phyloP scores from a whole-genome alignment of 2,888 invertebrate species.

The Cataglyphis cursor region DNA sequence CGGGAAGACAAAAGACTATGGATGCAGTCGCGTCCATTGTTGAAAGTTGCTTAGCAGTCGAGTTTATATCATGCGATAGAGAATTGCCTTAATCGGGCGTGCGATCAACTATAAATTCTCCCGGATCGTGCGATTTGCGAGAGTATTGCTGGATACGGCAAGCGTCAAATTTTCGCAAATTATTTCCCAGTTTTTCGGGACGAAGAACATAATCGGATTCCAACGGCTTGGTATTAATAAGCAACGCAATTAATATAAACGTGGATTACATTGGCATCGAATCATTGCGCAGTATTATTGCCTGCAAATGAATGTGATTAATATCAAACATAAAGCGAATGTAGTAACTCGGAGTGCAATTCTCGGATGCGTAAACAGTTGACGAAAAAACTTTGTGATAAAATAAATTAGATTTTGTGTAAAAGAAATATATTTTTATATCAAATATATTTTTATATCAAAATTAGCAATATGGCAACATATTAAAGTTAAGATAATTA shows the following conservation, averaged over 20 bases:
- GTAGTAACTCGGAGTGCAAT: slow-evolving; percentile 49
- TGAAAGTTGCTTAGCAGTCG: slow-evolving; percentile 42
- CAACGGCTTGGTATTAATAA: slow-evolving; percentile 47
- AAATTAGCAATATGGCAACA: no score
- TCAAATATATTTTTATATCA: slow-evolving; percentile 6
- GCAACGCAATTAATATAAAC: slow-evolving; percentile 55
- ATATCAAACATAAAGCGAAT: slow-evolving; percentile 41
- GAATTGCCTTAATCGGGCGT: slow-evolving; percentile 47
- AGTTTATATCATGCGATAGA: slow-evolving; percentile 47
- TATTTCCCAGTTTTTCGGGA: slow-evolving; percentile 30
- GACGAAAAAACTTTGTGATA: slow-evolving; percentile 6
- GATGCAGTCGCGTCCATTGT: slow-evolving; percentile 43
- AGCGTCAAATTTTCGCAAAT: slow-evolving; percentile 31
- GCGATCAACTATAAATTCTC: slow-evolving; percentile 46
- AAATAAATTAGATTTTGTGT: neutral
- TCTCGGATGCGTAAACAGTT: slow-evolving; percentile 34
- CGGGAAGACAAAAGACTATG: slow-evolving; percentile 38
- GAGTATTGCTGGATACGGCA: slow-evolving; percentile 7
- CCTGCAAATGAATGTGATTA: slow-evolving; percentile 56
- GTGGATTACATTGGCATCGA: slow-evolving; percentile 43
- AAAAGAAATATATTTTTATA: neutral
- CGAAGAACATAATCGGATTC: slow-evolving; percentile 31
- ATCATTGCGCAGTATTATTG: slow-evolving; percentile 46
- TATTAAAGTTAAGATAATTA: neutral
- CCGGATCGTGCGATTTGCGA: slow-evolving; percentile 23